Evolutionary conservation across 1,140 invertebrate genomes (phyloP).

Genomic region (Scaptomyza montana): DNA sequence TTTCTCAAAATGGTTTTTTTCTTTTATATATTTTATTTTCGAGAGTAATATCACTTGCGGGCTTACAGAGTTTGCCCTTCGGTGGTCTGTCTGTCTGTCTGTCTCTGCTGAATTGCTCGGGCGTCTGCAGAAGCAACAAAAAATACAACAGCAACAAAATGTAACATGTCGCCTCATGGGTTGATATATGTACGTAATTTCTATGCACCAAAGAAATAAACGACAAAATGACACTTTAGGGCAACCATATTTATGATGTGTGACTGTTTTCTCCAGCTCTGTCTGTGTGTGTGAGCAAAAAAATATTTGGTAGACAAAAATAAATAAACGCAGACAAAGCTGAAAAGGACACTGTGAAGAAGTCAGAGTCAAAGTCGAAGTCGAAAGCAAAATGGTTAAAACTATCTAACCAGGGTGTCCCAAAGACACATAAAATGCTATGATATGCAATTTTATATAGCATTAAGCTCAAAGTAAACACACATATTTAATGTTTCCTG

Average conservation of each 20-base stretch:
- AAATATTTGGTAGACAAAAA: constrained; percentile 53
- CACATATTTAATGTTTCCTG: too few relatives aligned
- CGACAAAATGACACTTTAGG: constrained; percentile 69
- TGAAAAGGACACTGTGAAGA: constrained; percentile 23
- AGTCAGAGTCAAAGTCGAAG: constrained; percentile 22
- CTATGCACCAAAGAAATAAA: constrained; percentile 53
- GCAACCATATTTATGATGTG: constrained; percentile 69
- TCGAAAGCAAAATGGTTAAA: background rate
- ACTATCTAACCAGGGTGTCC: constrained; percentile 20
- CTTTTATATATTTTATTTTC: background rate
- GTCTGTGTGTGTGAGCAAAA: constrained; percentile 33
- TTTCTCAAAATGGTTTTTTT: background rate
- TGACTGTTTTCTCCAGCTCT: constrained; percentile 25
- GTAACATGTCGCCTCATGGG: constrained; percentile 30
- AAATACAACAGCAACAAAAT: constrained; percentile 40
- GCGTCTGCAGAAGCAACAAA: constrained; percentile 37
- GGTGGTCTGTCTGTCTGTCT: background rate
- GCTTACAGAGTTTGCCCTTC: background rate
- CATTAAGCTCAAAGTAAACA: too few relatives aligned
- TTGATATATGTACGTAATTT: constrained; percentile 59
- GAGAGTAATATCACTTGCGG: constrained; percentile 12
- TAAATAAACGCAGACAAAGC: constrained; percentile 43
- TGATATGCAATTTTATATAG: too few relatives aligned
- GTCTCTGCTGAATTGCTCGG: constrained; percentile 56
- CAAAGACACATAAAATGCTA: background rate